phyloP scores from a whole-genome alignment of 2,797 vertebrate genomes.

The Glossophaga mutica region DNA sequence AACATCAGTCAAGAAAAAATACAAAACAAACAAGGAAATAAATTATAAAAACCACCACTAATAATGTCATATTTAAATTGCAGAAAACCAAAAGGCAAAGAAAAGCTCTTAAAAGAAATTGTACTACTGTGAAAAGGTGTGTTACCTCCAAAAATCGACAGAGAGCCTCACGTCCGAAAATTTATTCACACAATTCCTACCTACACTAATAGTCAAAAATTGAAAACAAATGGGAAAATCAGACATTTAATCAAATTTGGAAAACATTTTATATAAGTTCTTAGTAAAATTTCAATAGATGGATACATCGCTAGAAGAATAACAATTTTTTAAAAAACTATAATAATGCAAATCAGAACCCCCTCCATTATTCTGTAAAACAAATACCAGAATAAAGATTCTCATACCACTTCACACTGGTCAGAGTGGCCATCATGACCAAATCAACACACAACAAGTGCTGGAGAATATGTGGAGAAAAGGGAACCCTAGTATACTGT shows the following conservation, averaged over 20 bases:
- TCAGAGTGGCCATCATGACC: too few species aligned
- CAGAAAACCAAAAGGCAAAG: neutral
- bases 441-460: too few species aligned
- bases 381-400: neutral
- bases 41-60: neutral
- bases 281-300: neutral
- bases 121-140: neutral
- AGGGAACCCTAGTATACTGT: too few species aligned
- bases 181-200: neutral
- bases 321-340: neutral
- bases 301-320: neutral
- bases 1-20: neutral
- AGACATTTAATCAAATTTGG: neutral
- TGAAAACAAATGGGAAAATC: neutral
- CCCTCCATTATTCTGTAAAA: neutral
- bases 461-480: too few species aligned
- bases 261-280: neutral
- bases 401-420: neutral
- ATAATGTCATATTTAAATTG: neutral
- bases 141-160: neutral
- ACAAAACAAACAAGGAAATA: neutral
- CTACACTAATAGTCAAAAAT: neutral
- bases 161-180: neutral
- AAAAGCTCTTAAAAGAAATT: neutral
- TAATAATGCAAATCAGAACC: neutral